phyloP scores from a whole-genome alignment of 2,888 invertebrate species.

The Ochropacha duplaris region DNA sequence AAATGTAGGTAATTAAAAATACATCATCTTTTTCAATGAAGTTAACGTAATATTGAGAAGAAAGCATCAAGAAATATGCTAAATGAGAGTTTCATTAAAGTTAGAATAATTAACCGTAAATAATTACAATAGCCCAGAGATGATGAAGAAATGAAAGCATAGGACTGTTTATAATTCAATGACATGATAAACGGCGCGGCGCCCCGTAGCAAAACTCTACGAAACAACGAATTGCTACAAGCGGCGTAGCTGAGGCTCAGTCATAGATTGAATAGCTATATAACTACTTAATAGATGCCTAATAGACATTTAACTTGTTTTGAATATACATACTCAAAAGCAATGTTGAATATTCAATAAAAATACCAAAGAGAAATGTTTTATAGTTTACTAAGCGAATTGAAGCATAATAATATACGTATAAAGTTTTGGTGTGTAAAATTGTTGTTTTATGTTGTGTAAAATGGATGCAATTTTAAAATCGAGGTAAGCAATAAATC shows the following conservation, averaged over 20 bases:
- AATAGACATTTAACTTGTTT: no score
- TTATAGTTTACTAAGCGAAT: neutral
- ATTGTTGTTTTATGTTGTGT: neutral
- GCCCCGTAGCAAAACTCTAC: constrained; percentile 28
- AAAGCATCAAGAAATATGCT: neutral
- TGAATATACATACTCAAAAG: no score
- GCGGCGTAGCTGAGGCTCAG: neutral
- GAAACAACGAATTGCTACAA: neutral
- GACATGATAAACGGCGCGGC: constrained; percentile 1
- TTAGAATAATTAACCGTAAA: neutral
- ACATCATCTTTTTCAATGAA: neutral
- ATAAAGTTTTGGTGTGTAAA: neutral
- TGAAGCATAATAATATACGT: neutral
- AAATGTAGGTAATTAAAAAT: neutral
- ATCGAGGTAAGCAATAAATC: constrained; percentile 53
- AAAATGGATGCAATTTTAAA: constrained; percentile 5
- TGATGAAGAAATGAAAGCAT: neutral
- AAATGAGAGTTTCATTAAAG: neutral
- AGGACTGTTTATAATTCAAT: neutral
- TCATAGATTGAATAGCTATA: neutral
- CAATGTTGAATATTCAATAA: no score
- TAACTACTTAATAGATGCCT: neutral
- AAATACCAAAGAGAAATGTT: no score
- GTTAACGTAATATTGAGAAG: neutral
- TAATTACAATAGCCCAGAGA: no score